Conservation (phyloP, 2,113 vertebrate species). For the Chroicocephalus ridibundus region DNA sequence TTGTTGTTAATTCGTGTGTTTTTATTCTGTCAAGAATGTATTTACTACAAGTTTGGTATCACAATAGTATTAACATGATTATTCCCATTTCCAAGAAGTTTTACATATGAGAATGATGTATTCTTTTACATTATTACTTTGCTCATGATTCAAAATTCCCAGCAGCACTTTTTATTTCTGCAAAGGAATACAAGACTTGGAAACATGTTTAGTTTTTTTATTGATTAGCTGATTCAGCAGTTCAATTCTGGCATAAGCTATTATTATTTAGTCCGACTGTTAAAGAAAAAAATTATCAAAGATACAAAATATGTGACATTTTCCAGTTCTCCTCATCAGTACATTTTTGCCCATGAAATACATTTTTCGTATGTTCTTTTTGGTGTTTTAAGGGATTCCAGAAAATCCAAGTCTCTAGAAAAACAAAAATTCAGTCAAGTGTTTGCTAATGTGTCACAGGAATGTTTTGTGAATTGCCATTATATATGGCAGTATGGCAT, state of each 20-base stretch:
- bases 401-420: not conserved
- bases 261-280: not conserved
- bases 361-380: not conserved
- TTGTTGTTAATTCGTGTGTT: not conserved
- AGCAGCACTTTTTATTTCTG: not conserved
- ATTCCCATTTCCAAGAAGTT: not conserved
- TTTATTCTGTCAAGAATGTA: conserved; percentile 13
- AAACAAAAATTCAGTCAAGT: not conserved
- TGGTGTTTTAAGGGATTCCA: not conserved
- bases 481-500: not conserved
- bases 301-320: not conserved
- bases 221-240: not conserved
- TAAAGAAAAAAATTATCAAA: not conserved
- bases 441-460: not conserved
- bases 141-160: not conserved
- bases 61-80: not conserved
- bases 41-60: not conserved
- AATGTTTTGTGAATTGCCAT: conserved; percentile 38
- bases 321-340: not conserved
- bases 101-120: not conserved
- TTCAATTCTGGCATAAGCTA: not conserved
- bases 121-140: not conserved
- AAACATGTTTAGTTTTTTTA: not conserved
- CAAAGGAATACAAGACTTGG: not conserved
- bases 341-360: not conserved